Conservation (phyloP, 2,113 vertebrate genomes). For the Paedocypris sp. region DNA sequence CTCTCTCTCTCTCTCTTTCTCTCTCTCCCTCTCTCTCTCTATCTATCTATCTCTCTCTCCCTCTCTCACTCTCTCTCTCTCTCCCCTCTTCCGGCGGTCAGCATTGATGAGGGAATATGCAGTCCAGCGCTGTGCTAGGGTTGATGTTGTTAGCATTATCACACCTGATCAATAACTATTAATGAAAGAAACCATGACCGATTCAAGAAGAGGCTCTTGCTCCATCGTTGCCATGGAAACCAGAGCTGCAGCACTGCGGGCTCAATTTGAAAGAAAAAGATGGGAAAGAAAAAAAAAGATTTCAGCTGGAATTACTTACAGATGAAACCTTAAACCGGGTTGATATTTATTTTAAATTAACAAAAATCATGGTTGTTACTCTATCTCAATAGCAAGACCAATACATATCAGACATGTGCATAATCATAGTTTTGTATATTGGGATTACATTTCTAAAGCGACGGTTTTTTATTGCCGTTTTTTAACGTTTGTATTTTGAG, state of each 20-base stretch:
- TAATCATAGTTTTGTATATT: too few species aligned
- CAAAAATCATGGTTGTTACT: too few species aligned
- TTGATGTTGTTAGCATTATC: slow-evolving; percentile 23
- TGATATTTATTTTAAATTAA: too few species aligned
- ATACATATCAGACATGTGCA: too few species aligned
- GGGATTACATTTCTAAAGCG: too few species aligned
- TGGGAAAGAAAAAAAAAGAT: not conserved
- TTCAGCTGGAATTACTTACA: slow-evolving; percentile 12
- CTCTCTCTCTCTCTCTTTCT: too few species aligned
- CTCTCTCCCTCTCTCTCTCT: too few species aligned
- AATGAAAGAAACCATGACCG: slow-evolving; percentile 48
- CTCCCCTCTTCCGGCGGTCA: not conserved
- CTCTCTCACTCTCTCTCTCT: too few species aligned
- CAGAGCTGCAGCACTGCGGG: slow-evolving; percentile 62
- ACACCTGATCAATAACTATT: slow-evolving; percentile 39
- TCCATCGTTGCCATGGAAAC: slow-evolving; percentile 69
- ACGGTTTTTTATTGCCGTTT: too few species aligned
- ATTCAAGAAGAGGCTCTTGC: slow-evolving; percentile 53
- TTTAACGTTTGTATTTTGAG: too few species aligned
- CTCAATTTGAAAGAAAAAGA: slow-evolving; percentile 53
- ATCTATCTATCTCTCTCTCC: too few species aligned
- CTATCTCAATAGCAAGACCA: too few species aligned
- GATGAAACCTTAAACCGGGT: not conserved
- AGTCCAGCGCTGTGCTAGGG: slow-evolving; percentile 5
- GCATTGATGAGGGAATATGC: not conserved